Percentiles rank a stretch among this genome's conserved stretches.
Conservation (phyloP, 2,888 invertebrate genomes). For the Seira ritae region DNA sequence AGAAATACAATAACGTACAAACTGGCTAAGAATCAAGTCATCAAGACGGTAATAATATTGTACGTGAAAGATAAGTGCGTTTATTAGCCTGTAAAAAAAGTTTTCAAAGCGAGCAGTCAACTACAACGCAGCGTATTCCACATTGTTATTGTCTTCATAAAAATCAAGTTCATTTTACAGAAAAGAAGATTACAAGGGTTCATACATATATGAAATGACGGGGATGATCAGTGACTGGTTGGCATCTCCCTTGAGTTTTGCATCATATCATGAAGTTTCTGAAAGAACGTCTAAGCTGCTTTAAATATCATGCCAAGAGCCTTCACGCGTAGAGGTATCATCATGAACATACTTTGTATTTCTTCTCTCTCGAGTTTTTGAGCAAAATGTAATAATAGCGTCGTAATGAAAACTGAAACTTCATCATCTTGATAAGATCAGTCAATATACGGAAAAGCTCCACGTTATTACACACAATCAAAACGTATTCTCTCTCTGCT, state of each 20-base stretch:
- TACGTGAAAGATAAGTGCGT: no score
- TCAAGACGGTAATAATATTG: neutral
- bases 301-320: neutral
- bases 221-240: neutral
- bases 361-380: neutral
- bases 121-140: neutral
- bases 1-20: neutral
- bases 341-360: neutral
- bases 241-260: neutral
- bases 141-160: constrained; percentile 5
- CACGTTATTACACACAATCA: neutral
- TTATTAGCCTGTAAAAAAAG: no score
- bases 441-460: constrained; percentile 6
- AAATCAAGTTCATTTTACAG: constrained; percentile 4
- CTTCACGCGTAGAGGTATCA: neutral
- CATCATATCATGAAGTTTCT: no score
- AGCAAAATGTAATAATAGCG: constrained; percentile 19
- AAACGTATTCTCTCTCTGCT: constrained; percentile 7
- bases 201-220: neutral
- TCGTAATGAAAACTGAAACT: constrained; percentile 44
- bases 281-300: neutral
- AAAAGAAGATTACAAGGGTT: neutral
- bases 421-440: constrained; percentile 48
- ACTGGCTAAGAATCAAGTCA: neutral
- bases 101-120: neutral